Conservation (phyloP, 2,113 vertebrate species). For the Odobenus rosmarus region DNA sequence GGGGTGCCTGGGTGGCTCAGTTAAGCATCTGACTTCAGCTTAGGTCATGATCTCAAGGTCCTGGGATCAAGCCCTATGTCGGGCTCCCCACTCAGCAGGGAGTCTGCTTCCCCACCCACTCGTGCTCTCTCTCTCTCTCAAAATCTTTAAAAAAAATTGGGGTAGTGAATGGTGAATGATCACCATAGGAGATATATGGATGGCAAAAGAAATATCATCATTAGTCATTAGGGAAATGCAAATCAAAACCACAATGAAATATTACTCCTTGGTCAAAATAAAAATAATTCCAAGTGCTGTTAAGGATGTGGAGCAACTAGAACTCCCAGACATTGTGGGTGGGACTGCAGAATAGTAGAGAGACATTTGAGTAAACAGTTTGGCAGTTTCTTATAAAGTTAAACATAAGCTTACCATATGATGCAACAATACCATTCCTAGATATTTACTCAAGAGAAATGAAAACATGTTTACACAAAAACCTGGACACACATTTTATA, state of each 20-base stretch:
- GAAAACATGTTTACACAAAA: constrained; percentile 33
- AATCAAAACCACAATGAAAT: background rate
- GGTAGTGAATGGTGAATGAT: background rate
- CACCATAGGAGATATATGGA: background rate
- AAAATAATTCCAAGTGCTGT: background rate
- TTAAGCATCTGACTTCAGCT: background rate
- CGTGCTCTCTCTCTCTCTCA: background rate
- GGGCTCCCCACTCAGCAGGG: background rate
- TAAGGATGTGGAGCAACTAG: background rate
- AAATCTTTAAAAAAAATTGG: background rate
- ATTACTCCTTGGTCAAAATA: background rate
- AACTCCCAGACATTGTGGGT: background rate
- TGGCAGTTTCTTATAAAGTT: background rate
- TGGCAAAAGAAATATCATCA: background rate
- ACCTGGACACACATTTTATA: background rate
- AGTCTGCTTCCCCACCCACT: background rate
- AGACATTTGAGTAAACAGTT: background rate
- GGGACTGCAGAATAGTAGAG: background rate
- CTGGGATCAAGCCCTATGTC: background rate
- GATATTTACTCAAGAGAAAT: constrained; percentile 32
- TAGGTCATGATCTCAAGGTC: background rate
- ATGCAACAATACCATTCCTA: background rate
- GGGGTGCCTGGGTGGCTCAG: background rate
- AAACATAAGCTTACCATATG: background rate
- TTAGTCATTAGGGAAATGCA: constrained; percentile 1